phyloP scores from a whole-genome alignment of 2,113 vertebrate species.

The Elanoides forficatus region DNA sequence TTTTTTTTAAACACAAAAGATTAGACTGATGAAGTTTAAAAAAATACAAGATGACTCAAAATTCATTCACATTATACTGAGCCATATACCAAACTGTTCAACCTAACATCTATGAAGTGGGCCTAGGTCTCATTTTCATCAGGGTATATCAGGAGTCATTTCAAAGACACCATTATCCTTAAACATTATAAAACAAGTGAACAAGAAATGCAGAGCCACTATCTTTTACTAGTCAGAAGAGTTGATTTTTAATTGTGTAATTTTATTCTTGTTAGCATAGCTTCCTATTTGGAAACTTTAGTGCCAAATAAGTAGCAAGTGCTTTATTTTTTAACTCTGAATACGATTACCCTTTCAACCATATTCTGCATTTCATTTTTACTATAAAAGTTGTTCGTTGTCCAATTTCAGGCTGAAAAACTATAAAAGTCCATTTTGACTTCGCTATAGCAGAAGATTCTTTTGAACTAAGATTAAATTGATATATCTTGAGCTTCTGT shows the following conservation, averaged over 20 bases:
- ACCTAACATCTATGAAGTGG: neutral
- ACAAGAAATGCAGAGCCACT: neutral
- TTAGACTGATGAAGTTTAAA: neutral
- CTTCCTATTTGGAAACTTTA: neutral
- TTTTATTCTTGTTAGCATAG: neutral
- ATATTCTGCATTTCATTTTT: slow-evolving; percentile 40
- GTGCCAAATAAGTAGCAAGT: neutral
- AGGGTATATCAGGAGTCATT: neutral
- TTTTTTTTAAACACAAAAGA: neutral
- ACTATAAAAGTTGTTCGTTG: slow-evolving; percentile 38
- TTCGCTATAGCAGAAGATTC: slow-evolving; percentile 37
- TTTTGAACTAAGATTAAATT: slow-evolving; percentile 56
- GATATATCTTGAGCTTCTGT: slow-evolving; percentile 40
- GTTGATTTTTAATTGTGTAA: neutral
- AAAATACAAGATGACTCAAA: neutral
- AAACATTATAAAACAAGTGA: neutral
- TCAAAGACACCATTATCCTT: neutral
- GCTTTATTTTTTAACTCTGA: slow-evolving; percentile 10
- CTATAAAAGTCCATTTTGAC: slow-evolving; percentile 56
- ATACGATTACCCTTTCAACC: slow-evolving; percentile 10
- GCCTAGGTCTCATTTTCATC: neutral
- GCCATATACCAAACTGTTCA: neutral
- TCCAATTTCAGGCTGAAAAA: slow-evolving; percentile 50
- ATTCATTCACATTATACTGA: neutral
- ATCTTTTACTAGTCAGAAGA: neutral